Evolutionary conservation across 2,888 invertebrate species (phyloP), one percentile per base, ranked within the genome.

Genomic region (Osmoderma eremita): DNA sequence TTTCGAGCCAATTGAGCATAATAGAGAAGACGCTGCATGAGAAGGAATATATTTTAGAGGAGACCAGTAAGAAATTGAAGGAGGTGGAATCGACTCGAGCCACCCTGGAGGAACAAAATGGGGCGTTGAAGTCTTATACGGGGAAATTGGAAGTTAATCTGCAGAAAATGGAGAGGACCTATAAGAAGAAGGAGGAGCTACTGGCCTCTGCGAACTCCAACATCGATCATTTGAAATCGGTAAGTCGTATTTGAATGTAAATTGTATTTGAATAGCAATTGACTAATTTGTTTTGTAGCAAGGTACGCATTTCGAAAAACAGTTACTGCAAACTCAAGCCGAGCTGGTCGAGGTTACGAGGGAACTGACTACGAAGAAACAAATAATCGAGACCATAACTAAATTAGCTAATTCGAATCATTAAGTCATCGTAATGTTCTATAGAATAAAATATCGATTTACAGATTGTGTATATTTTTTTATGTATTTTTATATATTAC

Each of bases 331-430:
- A 1, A 70, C 69, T 8, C 72, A 76, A 56, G 69, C 69, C 6
- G 68, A 78, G 70, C 68, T 80, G 13, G 67, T 71, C 3, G 77
- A 78, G 41, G 71, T 76, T 10, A 72, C 69, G n/a, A 71, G 73
- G 48, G 77, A 78, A 15, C 72, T 79, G 48, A 56, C 70, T 6
- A 71, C 74, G 20, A 77, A 75, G 24, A 76, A 76, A 56, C 69
- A 76, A 36, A 76, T 80, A 64, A 70, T 81, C 17, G 78, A 78
- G n/a, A 78, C 78, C 18, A 81, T 81, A 36, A 78, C 77, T 12
- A 78, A 77, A 73, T 73, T 80, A 61, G 78, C 78, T 6, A 74
- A 69, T 22, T 8, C 45, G 69, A 30, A 45, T 45, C 30, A 74
- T 12, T 70, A 71, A 63, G 73, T n/a, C 1, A 41, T 24, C 1